Evolutionary conservation across 2,113 vertebrate genomes (phyloP).

Genomic region (Heterocephalus glaber): DNA sequence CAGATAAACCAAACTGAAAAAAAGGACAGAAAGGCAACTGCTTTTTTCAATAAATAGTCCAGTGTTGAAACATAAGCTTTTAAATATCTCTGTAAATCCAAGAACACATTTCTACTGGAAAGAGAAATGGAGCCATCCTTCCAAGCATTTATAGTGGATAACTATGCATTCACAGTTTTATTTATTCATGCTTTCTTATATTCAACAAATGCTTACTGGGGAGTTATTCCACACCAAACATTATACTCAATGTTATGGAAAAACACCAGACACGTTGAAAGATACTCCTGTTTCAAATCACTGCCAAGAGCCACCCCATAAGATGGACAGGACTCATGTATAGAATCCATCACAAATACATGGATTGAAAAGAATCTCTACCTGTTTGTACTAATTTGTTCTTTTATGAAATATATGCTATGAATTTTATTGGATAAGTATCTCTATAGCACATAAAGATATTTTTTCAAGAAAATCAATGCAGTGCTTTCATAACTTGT

Average conservation of each 20-base stretch:
- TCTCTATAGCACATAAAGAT: slow-evolving; percentile 50
- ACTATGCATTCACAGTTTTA: not conserved
- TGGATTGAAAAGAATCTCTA: slow-evolving; percentile 31
- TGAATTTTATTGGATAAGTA: not conserved
- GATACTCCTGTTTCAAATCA: slow-evolving; percentile 39
- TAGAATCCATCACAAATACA: slow-evolving; percentile 7
- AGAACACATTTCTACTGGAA: not conserved
- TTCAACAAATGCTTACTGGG: not conserved
- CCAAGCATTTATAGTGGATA: not conserved
- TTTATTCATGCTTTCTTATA: not conserved
- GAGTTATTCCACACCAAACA: slow-evolving; percentile 3
- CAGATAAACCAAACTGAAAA: not conserved
- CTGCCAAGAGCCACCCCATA: not conserved
- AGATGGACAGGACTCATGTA: not conserved
- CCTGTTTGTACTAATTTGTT: not conserved
- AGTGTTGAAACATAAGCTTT: not conserved
- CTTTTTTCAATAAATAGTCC: not conserved
- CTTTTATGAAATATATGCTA: slow-evolving; percentile 22
- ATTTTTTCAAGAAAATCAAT: slow-evolving; percentile 66
- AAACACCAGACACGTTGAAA: not conserved
- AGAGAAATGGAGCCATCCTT: not conserved
- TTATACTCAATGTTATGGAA: not conserved
- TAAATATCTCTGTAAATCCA: not conserved
- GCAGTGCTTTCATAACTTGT: slow-evolving; percentile 65
- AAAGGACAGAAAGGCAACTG: not conserved